These are phyloP conservation scores for Trachelus iudaicus DNA, from an alignment of 2,888 invertebrate genomes.

Conservation along the genomic window DNA sequence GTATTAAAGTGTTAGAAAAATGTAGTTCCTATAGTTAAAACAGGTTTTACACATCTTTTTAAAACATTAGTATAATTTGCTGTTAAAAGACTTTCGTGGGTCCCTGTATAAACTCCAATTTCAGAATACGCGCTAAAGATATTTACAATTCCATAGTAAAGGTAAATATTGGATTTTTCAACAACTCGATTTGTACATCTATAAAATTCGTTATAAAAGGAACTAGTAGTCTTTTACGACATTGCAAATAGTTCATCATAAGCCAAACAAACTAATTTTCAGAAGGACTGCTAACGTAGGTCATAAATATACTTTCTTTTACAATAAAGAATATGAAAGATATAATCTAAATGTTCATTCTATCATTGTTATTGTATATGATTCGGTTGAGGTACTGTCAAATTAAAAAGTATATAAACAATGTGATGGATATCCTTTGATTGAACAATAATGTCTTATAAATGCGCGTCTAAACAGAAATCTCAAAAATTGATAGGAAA, in stretches of 20 bases:
- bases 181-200: background rate
- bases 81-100: background rate
- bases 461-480: background rate
- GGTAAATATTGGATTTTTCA: background rate
- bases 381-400: background rate
- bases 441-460: background rate
- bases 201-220: too few relatives aligned
- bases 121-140: background rate
- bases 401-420: background rate
- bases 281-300: background rate
- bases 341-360: background rate
- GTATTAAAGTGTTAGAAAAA: background rate
- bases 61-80: background rate
- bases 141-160: background rate
- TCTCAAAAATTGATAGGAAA: background rate
- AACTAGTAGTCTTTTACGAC: background rate
- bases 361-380: background rate
- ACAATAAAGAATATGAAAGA: background rate
- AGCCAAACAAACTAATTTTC: background rate
- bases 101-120: background rate
- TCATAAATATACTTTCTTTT: background rate
- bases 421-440: background rate
- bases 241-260: background rate
- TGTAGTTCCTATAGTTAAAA: background rate
- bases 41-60: background rate